Percentiles rank a stretch among this genome's conserved stretches.
These are phyloP conservation scores for Pristionchus pacificus DNA, from an alignment of 1,140 invertebrate genomes.

Conservation along the genomic window DNA sequence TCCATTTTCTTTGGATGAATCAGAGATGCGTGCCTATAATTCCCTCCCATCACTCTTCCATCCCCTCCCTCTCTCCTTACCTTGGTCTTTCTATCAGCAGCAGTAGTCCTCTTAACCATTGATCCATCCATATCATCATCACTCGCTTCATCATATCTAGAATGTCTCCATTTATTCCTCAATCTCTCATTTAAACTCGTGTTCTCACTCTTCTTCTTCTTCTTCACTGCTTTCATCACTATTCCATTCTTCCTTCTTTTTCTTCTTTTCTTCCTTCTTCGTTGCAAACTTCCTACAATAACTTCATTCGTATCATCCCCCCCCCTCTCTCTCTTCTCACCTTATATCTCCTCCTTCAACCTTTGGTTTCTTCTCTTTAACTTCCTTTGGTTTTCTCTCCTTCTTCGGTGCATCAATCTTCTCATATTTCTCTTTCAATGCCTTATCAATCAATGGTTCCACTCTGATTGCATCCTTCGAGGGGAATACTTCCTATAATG, in stretches of 20 bases:
- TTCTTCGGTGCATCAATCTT: constrained; percentile 24
- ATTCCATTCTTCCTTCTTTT: constrained; percentile 6
- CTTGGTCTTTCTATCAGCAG: constrained; percentile 12
- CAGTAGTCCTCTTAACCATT: background rate
- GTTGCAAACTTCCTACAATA: no score
- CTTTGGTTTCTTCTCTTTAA: constrained; percentile 24
- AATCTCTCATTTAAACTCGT: background rate
- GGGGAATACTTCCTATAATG: constrained; percentile 28
- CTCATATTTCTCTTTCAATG: constrained; percentile 35
- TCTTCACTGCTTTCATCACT: constrained; percentile 7
- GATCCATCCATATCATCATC: background rate
- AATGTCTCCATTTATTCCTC: background rate
- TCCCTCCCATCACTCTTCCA: background rate
- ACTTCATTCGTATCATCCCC: no score
- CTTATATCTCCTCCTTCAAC: constrained; percentile 25
- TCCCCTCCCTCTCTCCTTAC: background rate
- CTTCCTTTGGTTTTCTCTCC: constrained; percentile 10
- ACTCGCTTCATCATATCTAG: background rate
- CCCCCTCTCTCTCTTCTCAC: no score
- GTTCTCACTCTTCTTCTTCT: constrained; percentile 1
- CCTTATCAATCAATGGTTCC: constrained; percentile 27
- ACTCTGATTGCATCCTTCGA: constrained; percentile 30
- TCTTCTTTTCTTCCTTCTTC: constrained; percentile 8
- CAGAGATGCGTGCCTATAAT: background rate
- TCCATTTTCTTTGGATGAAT: background rate